Evolutionary conservation across 2,888 invertebrate genomes (phyloP), one percentile per base, ranked within the genome.

Genomic region (Gymnosoma rotundatum): DNA sequence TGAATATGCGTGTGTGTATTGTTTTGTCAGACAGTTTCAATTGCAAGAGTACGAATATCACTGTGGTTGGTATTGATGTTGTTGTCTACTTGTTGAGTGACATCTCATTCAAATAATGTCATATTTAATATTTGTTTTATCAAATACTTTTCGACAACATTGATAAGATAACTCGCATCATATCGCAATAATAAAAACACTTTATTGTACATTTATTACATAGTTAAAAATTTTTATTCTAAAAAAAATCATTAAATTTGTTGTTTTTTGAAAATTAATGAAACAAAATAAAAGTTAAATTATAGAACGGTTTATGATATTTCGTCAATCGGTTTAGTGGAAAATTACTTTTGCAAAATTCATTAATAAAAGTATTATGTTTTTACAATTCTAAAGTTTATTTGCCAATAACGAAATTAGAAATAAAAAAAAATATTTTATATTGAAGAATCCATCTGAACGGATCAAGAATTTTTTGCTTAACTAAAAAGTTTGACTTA

Each of bases 71-170:
- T 78, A 72, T 78, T 72, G 50, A 78, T 64, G 72, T 48, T 38
- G 63, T 50, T 64, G 38, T 66, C 58, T 70, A 12, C 36, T 14
- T 58, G 58, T 73, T 73, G 60, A 72, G 72, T 72, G 64, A 48
- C 72, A 79, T 79, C 50, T 25, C 52, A 72, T 60, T 70, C 56
- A 70, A 63, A 78, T 42, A 78, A 52, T 70, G 61, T 63, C 63
- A 78, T 63, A 63, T 61, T 45, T 21, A 50, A 56, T 21, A 36
- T 67, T 69, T 69, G 32, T 52, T 76, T 60, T 67, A 60, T 60
- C 67, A 60, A 67, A 76, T 76, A 67, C 25, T 52, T 78, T 66
- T 38, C 36, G 58, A 50, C 18, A 42, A 56, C 25, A 54, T 78
- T 54, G 69, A 78, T 78, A 78, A 78, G 78, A 78, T 78, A 78